Evolutionary conservation across 2,888 invertebrate species (phyloP).

Genomic region (Cerceris rybyensis): DNA sequence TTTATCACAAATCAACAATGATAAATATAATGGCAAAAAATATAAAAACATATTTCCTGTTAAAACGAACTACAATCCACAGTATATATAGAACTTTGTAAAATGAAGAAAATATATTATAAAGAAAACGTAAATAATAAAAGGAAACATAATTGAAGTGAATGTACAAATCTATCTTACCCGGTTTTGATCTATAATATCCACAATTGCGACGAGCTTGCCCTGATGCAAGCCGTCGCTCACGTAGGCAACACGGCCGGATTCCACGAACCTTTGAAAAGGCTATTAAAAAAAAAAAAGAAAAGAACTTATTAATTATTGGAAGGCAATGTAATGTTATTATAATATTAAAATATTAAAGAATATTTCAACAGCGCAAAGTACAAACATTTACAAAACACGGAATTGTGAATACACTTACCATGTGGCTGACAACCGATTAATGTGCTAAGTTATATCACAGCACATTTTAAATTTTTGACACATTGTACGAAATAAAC

Average conservation of each 20-base stretch:
- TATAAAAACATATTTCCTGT: too few species aligned
- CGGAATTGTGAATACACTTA: background rate
- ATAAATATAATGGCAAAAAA: too few species aligned
- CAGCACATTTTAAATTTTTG: conserved; percentile 14
- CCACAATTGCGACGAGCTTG: conserved; percentile 96
- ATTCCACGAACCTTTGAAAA: conserved; percentile 96
- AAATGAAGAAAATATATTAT: too few species aligned
- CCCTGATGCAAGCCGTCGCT: conserved; percentile 95
- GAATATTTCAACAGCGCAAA: background rate
- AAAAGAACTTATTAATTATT: conserved; percentile 2
- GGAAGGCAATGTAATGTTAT: background rate
- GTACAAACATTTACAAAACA: background rate
- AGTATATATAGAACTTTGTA: too few species aligned
- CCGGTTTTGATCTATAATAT: conserved; percentile 98
- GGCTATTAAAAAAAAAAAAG: conserved; percentile 84
- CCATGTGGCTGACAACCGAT: conserved; percentile 62
- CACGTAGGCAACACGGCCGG: conserved; percentile 98
- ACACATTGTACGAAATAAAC: conserved; percentile 3
- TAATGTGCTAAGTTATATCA: conserved; percentile 53
- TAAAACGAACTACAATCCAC: too few species aligned
- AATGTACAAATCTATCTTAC: conserved; percentile 81
- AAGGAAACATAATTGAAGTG: background rate
- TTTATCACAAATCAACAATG: too few species aligned
- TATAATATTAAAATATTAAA: background rate
- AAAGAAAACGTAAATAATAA: background rate